Conservation (phyloP, 2,113 vertebrate species). For the Parotia lawesii region DNA sequence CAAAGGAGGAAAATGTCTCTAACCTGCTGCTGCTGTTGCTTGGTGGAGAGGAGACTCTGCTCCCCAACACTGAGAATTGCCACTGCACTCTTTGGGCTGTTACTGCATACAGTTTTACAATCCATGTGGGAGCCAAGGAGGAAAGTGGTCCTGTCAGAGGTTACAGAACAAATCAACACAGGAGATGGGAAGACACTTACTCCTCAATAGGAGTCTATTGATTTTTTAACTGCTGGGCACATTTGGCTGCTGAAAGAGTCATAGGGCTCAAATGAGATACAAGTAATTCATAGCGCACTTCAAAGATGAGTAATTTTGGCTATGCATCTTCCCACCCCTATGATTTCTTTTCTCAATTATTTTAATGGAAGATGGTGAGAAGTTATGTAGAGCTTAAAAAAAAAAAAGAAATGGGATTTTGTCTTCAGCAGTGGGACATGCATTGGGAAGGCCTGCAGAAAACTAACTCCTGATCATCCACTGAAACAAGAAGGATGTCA, state of each 20-base stretch:
- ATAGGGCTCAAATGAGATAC: background rate
- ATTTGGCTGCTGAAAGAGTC: background rate
- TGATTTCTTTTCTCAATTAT: slow-evolving; percentile 12
- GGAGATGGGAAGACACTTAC: background rate
- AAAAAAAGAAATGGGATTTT: background rate
- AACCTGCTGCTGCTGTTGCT: background rate
- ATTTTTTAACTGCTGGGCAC: slow-evolving; percentile 25
- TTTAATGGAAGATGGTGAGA: background rate
- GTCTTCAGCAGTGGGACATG: background rate
- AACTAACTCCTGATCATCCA: background rate
- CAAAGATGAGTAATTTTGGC: background rate
- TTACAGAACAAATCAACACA: background rate
- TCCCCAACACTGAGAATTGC: background rate
- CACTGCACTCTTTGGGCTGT: background rate
- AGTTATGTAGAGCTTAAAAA: background rate
- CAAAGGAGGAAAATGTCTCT: background rate
- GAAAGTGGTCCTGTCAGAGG: background rate
- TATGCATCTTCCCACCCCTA: background rate
- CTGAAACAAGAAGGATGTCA: background rate
- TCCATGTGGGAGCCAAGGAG: background rate
- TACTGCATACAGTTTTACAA: background rate
- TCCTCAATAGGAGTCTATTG: background rate
- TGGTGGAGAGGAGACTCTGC: background rate
- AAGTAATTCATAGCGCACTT: background rate
- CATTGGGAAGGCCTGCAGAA: background rate